Conservation (phyloP, 64 coral and sea anemone species). For the Dendronephthya gigantea region DNA sequence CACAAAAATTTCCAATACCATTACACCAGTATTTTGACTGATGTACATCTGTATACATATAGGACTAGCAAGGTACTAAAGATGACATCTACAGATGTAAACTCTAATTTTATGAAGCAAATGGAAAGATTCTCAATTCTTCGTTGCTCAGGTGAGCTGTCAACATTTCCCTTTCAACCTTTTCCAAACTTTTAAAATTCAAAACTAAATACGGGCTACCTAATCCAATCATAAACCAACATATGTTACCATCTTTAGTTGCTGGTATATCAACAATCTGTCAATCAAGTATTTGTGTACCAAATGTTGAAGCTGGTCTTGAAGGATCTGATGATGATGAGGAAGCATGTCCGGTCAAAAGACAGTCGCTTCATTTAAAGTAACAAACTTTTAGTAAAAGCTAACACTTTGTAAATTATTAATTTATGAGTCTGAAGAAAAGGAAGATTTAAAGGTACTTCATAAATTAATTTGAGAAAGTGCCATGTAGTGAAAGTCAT, state of each 20-base stretch:
- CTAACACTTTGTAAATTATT: no score
- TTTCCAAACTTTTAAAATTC: no score
- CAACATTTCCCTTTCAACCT: not conserved
- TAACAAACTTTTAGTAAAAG: not conserved
- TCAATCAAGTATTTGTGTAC: not conserved
- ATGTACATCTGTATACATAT: not conserved
- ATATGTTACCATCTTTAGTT: not conserved
- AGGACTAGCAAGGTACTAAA: not conserved
- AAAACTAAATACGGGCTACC: no score
- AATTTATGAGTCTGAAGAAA: no score
- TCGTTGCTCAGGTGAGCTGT: not conserved
- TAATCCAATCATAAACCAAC: not conserved
- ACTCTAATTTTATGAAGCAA: not conserved
- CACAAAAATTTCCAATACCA: not conserved
- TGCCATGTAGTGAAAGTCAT: no score
- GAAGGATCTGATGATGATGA: not conserved
- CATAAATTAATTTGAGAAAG: no score
- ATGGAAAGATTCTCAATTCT: slow-evolving; percentile 4
- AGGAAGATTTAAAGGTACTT: no score
- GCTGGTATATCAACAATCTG: not conserved
- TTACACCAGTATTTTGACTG: not conserved
- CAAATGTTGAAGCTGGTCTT: not conserved
- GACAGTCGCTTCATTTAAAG: not conserved
- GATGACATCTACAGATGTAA: not conserved
- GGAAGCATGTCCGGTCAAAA: slow-evolving; percentile 15